Percentiles rank a stretch among this genome's conserved stretches.
Evolutionary conservation across 2,113 vertebrate genomes (phyloP).

Genomic region (Gymnobelideus leadbeateri): DNA sequence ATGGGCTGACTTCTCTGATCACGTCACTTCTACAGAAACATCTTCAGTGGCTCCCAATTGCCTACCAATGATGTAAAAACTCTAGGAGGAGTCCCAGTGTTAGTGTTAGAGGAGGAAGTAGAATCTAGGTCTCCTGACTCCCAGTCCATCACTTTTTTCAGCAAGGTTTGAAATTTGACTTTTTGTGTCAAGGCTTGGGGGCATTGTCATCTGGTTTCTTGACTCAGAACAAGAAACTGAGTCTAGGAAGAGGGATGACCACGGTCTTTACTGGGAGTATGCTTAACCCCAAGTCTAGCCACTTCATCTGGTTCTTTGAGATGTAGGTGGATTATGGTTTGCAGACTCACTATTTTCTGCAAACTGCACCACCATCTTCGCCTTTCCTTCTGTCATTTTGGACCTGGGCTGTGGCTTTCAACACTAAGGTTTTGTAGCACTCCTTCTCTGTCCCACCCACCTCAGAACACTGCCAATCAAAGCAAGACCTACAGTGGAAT

Average conservation of each 20-base stretch:
- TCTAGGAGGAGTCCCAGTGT: neutral
- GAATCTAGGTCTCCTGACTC: neutral
- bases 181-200: neutral
- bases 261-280: neutral
- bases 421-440: neutral
- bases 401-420: neutral
- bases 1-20: too few relatives aligned
- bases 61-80: neutral
- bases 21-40: neutral
- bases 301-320: neutral
- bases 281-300: neutral
- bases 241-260: neutral
- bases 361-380: neutral
- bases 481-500: neutral
- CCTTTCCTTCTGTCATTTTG: neutral
- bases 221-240: neutral
- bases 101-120: neutral
- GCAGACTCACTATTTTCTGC: too few relatives aligned
- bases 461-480: neutral
- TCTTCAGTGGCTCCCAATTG: neutral
- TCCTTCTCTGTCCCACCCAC: neutral
- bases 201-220: neutral
- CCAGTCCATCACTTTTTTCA: too few relatives aligned
- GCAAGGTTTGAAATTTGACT: neutral
- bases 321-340: too few relatives aligned